A percentile compares a stretch with the other conserved stretches of the same genome.
phyloP scores from a whole-genome alignment of 2,113 vertebrate species.

The Eulemur macaco region DNA sequence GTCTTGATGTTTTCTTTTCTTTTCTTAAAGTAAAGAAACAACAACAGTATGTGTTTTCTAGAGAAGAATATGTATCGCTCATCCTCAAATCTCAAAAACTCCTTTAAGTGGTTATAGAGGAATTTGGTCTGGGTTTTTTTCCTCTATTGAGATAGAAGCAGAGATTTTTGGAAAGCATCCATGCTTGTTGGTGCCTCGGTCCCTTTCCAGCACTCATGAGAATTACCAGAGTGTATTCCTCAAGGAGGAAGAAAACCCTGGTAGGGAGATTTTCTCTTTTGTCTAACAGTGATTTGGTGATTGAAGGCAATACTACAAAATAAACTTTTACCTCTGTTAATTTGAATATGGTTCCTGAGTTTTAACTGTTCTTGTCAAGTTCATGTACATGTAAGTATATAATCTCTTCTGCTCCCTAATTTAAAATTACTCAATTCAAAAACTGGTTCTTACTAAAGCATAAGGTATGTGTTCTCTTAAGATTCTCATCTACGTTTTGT shows the following conservation, averaged over 20 bases:
- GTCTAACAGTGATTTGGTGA: not conserved
- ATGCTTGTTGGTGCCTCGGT: not conserved
- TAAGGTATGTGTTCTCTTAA: not conserved
- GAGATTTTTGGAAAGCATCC: not conserved
- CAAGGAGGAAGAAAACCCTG: not conserved
- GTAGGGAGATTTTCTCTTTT: not conserved
- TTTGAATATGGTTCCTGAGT: not conserved
- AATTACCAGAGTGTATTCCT: not conserved
- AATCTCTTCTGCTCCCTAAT: not conserved
- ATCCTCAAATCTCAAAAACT: not conserved
- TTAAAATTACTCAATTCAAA: slow-evolving; percentile 3
- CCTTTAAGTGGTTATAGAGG: not conserved
- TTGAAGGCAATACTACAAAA: not conserved
- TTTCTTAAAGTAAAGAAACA: not conserved
- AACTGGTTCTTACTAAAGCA: not conserved
- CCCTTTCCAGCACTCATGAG: not conserved
- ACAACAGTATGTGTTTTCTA: not conserved
- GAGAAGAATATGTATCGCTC: not conserved
- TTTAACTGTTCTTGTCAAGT: not conserved
- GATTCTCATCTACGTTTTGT: not conserved
- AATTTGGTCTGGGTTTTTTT: not conserved
- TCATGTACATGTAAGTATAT: not conserved
- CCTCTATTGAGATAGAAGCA: not conserved
- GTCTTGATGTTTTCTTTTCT: not conserved
- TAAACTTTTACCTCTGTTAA: not conserved